phyloP scores from a whole-genome alignment of 2,113 vertebrate species.

The Empidonax traillii region DNA sequence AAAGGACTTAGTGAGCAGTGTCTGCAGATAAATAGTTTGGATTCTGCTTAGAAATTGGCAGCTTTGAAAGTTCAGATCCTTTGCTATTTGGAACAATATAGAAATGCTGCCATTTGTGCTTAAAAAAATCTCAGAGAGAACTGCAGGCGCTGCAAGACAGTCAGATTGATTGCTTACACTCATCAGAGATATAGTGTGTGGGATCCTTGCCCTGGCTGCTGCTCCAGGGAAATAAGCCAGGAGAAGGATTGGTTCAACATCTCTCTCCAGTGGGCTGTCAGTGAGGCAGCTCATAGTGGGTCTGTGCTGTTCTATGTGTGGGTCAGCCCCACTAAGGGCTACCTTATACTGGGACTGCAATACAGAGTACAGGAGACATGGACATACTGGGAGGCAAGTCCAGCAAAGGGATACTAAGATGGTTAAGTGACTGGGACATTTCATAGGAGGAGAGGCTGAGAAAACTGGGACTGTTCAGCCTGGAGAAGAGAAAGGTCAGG shows the following conservation, averaged over 20 bases:
- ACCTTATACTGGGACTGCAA: rapidly evolving
- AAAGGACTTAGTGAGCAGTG: neutral
- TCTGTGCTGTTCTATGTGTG: neutral
- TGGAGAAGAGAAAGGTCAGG: neutral
- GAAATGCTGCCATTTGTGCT: conserved; percentile 37
- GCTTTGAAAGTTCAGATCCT: conserved; percentile 12
- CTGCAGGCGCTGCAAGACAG: neutral
- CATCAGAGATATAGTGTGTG: neutral
- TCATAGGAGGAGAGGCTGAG: neutral
- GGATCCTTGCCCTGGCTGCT: neutral
- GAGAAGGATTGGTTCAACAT: neutral
- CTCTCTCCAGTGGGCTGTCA: neutral
- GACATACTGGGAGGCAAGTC: neutral
- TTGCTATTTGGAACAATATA: neutral
- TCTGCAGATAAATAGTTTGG: conserved; percentile 13
- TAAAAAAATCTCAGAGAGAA: neutral
- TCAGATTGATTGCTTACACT: neutral
- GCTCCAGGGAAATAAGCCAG: neutral
- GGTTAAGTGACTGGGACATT: neutral
- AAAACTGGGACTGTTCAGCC: neutral
- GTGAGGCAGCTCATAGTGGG: neutral
- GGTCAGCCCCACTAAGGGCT: neutral
- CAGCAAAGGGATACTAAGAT: neutral
- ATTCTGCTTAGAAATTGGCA: conserved; percentile 50
- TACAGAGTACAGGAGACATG: neutral